Conservation (phyloP, 1,140 invertebrate genomes). For the Lasioglossum albipes region DNA sequence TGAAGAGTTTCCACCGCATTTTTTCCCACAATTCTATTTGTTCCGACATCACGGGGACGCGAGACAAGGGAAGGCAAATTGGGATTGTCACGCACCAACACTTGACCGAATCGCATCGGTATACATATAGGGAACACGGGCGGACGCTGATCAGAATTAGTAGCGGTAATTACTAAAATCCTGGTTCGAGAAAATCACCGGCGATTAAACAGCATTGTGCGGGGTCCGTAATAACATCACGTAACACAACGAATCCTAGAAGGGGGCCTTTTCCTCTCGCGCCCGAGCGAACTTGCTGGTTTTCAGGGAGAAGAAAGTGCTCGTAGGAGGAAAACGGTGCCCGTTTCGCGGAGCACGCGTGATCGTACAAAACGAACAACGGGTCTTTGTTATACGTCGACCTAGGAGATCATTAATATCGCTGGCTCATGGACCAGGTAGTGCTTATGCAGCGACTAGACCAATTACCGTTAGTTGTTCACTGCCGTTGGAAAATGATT, state of each 20-base stretch:
- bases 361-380: conserved; percentile 42
- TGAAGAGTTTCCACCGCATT: background rate
- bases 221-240: conserved; percentile 32
- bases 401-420: conserved; percentile 56
- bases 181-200: conserved; percentile 6
- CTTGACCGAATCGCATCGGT: background rate
- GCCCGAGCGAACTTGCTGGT: background rate
- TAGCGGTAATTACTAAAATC: conserved; percentile 35
- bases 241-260: conserved; percentile 1
- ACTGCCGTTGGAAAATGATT: conserved; percentile 61
- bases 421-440: conserved; percentile 35
- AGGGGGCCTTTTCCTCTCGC: background rate
- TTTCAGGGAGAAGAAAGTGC: conserved; percentile 51
- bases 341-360: background rate
- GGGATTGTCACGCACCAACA: too few relatives aligned
- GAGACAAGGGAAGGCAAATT: too few relatives aligned
- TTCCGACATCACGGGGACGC: background rate
- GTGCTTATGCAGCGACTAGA: conserved; percentile 54
- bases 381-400: conserved; percentile 46
- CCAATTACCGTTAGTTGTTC: conserved; percentile 65
- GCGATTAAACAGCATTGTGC: conserved; percentile 20
- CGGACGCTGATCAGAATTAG: background rate
- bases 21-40: conserved; percentile 2
- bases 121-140: background rate
- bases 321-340: conserved; percentile 54